phyloP scores from a whole-genome alignment of 1,140 invertebrate species.

The Panagrolaimus sp. region DNA sequence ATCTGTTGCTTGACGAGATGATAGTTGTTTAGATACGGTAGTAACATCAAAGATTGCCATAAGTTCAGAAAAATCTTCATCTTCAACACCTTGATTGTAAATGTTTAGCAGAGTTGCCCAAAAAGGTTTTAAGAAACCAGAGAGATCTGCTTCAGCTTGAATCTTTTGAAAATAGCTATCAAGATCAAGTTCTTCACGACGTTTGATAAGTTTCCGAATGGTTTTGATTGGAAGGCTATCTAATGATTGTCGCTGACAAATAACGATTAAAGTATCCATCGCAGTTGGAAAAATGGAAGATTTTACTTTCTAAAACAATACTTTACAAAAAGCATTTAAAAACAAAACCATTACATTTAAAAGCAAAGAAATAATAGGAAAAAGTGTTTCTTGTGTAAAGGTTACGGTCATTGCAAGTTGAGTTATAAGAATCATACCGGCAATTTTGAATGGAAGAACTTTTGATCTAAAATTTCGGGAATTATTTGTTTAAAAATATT shows the following conservation, averaged over 20 bases:
- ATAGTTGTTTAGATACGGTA: not conserved
- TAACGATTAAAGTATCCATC: slow-evolving; percentile 24
- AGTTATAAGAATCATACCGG: slow-evolving; percentile 32
- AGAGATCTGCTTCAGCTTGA: slow-evolving; percentile 12
- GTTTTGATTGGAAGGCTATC: slow-evolving; percentile 11
- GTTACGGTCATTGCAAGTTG: slow-evolving; percentile 23
- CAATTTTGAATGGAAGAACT: slow-evolving; percentile 31
- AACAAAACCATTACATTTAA: slow-evolving; percentile 15
- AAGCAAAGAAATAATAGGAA: slow-evolving; percentile 28
- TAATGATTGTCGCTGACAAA: slow-evolving; percentile 27
- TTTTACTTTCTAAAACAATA: slow-evolving; percentile 21
- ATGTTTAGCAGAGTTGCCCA: slow-evolving; percentile 21
- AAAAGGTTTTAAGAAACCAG: slow-evolving; percentile 25
- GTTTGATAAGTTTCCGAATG: not conserved
- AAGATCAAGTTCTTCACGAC: slow-evolving; percentile 21
- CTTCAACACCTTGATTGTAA: not conserved
- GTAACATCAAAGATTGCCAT: not conserved
- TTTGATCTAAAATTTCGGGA: slow-evolving; percentile 25
- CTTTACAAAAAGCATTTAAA: not conserved
- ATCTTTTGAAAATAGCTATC: slow-evolving; percentile 10
- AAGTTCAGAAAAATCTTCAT: not conserved
- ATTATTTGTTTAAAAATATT: not conserved
- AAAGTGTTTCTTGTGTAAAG: slow-evolving; percentile 24
- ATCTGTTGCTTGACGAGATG: not conserved
- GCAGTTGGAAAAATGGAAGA: slow-evolving; percentile 16